Percentiles rank a stretch among this genome's conserved stretches.
These are phyloP conservation scores for Leptodactylus fuscus DNA, from an alignment of 2,113 vertebrate species.

Conservation along the genomic window DNA sequence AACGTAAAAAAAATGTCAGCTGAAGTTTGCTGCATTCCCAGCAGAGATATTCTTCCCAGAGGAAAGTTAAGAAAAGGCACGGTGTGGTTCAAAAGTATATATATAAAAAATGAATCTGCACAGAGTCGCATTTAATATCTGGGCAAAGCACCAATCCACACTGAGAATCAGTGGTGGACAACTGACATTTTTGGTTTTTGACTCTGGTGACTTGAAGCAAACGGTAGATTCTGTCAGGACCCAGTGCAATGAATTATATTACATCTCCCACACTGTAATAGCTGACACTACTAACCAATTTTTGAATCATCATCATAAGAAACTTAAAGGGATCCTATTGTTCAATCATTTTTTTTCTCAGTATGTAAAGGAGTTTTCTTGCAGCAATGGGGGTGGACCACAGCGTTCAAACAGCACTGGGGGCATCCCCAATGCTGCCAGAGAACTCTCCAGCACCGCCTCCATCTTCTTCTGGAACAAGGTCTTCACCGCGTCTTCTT, in stretches of 20 bases:
- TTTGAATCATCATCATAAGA: not conserved
- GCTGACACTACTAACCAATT: not conserved
- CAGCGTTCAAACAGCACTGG: too few species aligned
- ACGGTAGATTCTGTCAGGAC: not conserved
- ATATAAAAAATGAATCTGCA: conserved; percentile 63
- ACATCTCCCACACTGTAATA: not conserved
- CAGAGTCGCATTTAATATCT: conserved; percentile 52
- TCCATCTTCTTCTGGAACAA: too few species aligned
- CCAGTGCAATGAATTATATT: not conserved
- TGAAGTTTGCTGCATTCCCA: not conserved
- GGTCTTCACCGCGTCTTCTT: too few species aligned
- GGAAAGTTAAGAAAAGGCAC: conserved; percentile 35
- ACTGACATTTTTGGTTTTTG: conserved; percentile 2
- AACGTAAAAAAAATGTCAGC: not conserved
- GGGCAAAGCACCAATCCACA: not conserved
- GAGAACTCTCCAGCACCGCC: too few species aligned
- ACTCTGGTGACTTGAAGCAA: not conserved
- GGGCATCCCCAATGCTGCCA: too few species aligned
- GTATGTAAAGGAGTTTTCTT: too few species aligned
- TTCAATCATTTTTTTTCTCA: too few species aligned
- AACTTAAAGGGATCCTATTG: too few species aligned
- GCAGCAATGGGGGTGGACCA: too few species aligned
- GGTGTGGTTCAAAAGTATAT: conserved; percentile 47
- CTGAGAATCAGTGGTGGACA: not conserved
- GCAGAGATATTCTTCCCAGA: not conserved